Base-by-base conservation (phyloP, 2,113 vertebrate species). In the Seriola quinqueradiata region DNA sequence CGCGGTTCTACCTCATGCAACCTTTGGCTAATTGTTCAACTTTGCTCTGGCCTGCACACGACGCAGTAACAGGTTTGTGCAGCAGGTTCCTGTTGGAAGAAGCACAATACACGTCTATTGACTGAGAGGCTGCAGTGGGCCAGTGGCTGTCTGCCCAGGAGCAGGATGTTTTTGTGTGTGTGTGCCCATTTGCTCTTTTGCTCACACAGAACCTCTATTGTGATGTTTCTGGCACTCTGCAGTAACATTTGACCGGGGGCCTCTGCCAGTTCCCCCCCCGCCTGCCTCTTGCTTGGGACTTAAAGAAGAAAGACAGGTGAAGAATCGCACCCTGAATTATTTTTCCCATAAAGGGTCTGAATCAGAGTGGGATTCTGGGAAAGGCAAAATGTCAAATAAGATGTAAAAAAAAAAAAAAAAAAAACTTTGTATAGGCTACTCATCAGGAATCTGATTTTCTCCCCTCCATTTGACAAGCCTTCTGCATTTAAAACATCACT, bases 181-280 rank as follows among this genome's bases (percentile, higher is more conserved):
- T 80, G 78, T 75, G 75, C 52, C 63, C 84, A 79, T 90, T 88
- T 86, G 76, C 81, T 88, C 84, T 86, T 76, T 84, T 75, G 70
- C 68, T 69, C 59, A 73, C 80, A 94, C 92, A 90, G 82, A 88
- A 79, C 75, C 85, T 75, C 87, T 81, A 82, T 93, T 92, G 89
- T 92, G 79, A 87, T 86, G 73, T 75, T 75, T 82, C 82, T 90
- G 90, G 88, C 90, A 55, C 57, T 64, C 70, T 85, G 84, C 79
- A 23, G 48, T 63, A 84, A 86, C 83, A 82, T 90, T 90, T 89
- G 88, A 91, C 84, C 71, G 58, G 57, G 32, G 81, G 75, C 9
- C 19, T 70, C 70, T 75, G 87, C 87, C 83, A 90, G 81, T 82
- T 86, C 79, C 72, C 59, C 3, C 40, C 19, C 32, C 32, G 65